Conservation (phyloP, 2,113 vertebrate genomes). For the Lagenorhynchus albirostris region DNA sequence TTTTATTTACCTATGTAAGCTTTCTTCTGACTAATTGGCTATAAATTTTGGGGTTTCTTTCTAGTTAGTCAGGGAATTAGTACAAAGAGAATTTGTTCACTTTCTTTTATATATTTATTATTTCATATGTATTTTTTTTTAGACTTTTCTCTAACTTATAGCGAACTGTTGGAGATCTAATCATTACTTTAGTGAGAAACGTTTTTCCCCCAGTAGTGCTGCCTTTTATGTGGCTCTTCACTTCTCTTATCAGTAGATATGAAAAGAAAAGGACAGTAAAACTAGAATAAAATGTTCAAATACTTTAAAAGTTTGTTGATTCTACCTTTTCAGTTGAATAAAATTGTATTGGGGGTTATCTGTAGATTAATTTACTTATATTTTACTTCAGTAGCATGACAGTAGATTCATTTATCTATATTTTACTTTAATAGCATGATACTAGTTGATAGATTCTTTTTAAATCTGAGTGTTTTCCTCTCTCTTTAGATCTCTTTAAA, state of each 20-base stretch:
- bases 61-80: background rate
- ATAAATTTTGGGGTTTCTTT: background rate
- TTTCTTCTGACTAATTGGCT: background rate
- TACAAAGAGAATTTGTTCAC: background rate
- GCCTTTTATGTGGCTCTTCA: background rate
- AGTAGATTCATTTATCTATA: background rate
- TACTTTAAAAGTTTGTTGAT: background rate
- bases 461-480: background rate
- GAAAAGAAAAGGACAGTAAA: constrained; percentile 7
- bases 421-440: background rate
- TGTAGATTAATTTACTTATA: background rate
- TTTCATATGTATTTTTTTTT: background rate
- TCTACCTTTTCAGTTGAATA: background rate
- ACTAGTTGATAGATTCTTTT: background rate
- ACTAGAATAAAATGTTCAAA: constrained; percentile 14
- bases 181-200: background rate
- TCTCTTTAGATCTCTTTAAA: constrained; percentile 7
- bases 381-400: background rate
- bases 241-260: background rate
- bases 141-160: background rate
- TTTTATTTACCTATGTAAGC: background rate
- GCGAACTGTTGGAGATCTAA: background rate
- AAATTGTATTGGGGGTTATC: background rate
- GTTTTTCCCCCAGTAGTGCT: background rate
- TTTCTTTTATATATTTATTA: background rate